Percentiles rank a stretch among this genome's conserved stretches.
phyloP scores from a whole-genome alignment of 2,113 vertebrate species.

The Hiodon tergisus region DNA sequence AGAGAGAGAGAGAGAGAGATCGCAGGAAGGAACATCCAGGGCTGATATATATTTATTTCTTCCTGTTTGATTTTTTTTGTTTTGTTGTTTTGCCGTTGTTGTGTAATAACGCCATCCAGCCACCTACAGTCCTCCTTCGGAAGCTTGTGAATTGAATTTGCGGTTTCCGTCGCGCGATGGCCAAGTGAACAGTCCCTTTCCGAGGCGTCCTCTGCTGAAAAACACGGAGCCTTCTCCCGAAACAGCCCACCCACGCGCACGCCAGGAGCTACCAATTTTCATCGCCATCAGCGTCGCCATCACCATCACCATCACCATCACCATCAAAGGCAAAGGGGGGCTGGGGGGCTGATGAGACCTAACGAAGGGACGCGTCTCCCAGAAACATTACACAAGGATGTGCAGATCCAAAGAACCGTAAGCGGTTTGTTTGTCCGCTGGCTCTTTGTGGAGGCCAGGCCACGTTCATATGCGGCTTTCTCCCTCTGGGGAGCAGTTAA shows the following conservation, averaged over 20 bases:
- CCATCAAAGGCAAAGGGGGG: neutral
- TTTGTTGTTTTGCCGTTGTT: slow-evolving; percentile 3
- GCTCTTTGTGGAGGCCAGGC: too few species aligned
- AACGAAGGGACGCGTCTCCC: neutral
- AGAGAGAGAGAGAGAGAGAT: slow-evolving; percentile 6
- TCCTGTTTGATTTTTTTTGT: slow-evolving; percentile 6
- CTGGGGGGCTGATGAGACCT: neutral
- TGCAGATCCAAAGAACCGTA: too few species aligned
- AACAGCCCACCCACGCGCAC: neutral
- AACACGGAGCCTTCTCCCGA: neutral
- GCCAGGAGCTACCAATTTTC: neutral
- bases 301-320: neutral
- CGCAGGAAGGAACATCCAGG: slow-evolving; percentile 11
- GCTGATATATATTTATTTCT: slow-evolving; percentile 3
- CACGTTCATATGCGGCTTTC: neutral
- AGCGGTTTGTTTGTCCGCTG: too few species aligned
- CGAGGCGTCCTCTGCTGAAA: slow-evolving; percentile 11
- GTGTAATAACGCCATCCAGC: slow-evolving; percentile 26
- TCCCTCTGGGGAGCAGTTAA: neutral
- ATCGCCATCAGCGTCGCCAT: neutral
- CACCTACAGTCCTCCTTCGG: slow-evolving; percentile 25
- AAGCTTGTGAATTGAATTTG: slow-evolving; percentile 4
- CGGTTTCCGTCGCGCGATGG: neutral
- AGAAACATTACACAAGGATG: too few species aligned
- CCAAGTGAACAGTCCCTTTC: slow-evolving; percentile 16